phyloP scores from a whole-genome alignment of 2,797 vertebrate species.

The Rhinatrema bivittatum region DNA sequence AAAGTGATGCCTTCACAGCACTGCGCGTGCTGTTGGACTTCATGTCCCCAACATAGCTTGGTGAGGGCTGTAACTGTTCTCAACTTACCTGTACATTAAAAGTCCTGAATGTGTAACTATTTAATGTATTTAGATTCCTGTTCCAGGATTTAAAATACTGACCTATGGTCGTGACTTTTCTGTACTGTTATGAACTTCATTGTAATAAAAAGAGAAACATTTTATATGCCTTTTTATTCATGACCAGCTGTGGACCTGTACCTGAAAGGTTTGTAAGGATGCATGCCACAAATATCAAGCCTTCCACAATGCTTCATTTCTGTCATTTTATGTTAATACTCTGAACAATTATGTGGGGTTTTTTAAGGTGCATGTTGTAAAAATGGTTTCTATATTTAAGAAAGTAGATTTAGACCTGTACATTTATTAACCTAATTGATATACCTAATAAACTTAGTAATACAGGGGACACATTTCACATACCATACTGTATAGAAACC shows the following conservation, averaged over 20 bases:
- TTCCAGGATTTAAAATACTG: conserved; percentile 77
- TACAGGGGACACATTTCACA: conserved; percentile 17
- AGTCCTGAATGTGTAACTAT: conserved; percentile 63
- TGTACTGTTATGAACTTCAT: conserved; percentile 88
- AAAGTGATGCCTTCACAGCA: conserved; percentile 92
- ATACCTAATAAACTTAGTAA: conserved; percentile 2
- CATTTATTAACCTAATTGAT: conserved; percentile 42
- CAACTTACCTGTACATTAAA: conserved; percentile 61
- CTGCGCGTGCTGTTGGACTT: conserved; percentile 93
- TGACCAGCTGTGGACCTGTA: conserved; percentile 78
- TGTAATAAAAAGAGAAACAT: conserved; percentile 97
- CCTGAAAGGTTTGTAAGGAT: conserved; percentile 83
- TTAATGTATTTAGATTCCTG: conserved; percentile 75
- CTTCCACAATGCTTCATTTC: conserved; percentile 37
- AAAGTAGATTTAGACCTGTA: conserved; percentile 49
- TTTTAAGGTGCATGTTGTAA: conserved; percentile 42
- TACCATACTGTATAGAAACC: conserved; percentile 3
- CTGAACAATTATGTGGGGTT: conserved; percentile 40
- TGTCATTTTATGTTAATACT: conserved; percentile 40
- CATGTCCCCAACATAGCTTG: conserved; percentile 94
- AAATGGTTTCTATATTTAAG: conserved; percentile 1
- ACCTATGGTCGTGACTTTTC: conserved; percentile 83
- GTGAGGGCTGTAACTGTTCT: conserved; percentile 88
- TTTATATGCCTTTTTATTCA: conserved; percentile 83
- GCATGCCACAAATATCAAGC: conserved; percentile 59